Base-by-base conservation (phyloP, 1,140 invertebrate genomes). In the Lepidurus arcticus region DNA sequence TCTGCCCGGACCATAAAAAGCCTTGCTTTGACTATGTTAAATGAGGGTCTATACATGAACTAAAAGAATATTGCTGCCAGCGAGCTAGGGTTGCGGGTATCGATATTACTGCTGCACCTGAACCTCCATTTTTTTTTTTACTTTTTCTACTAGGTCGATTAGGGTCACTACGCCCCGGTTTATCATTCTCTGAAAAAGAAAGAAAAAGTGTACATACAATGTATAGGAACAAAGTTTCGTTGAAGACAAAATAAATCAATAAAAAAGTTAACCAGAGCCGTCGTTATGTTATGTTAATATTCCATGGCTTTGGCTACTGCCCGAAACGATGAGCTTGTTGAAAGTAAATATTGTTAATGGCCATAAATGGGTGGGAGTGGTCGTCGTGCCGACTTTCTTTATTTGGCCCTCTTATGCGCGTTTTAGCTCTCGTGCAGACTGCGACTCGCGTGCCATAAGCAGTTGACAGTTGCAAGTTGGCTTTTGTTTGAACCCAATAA, bases 391-490 rank as follows among this genome's bases (percentile, higher is more conserved):
- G 16, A 5, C 21, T 65, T 65, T 65, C 53, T 7, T 65, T 16
- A 13, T 65, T 65, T 65, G 16, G 4, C 13, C 9, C 45, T 21
- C 6, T 65, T 7, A 65, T 65, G 53, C 13, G 4, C 53, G 53
- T 21, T 65, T 65, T 65, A 65, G 21, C 53, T 9, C 8, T 21
- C 53, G 53, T 65, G 53, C 53, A 65, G 53, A 65, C 53, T n/a
- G 53, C 16, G 53, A n/a, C 21, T 65, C 53, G 53, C 53, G 53
- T 65, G 53, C 53, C 53, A 65, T 21, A 9, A 65, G 53, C 53
- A 65, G 53, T 65, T 65, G 53, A 65, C 53, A 65, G 53, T 65
- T 65, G 13, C 53, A 65, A 65, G 53, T 65, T 65, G 53, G n/a
- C 53, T 65, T 47, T 47, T 65, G 53, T 16, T 65, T 65, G 53